Conservation (phyloP, 2,888 invertebrate species). For the Junonia oenone region DNA sequence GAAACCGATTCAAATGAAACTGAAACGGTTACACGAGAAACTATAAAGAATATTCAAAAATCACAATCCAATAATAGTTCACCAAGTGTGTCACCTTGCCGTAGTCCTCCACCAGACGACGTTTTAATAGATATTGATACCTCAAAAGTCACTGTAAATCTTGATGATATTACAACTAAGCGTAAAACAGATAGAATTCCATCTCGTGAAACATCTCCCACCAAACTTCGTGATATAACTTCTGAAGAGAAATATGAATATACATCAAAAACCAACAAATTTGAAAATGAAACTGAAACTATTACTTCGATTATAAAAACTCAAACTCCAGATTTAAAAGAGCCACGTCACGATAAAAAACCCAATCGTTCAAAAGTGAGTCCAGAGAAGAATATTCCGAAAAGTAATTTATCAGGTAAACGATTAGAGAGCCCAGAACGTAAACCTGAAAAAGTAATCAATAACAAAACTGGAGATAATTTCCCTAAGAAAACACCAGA, state of each 20-base stretch:
- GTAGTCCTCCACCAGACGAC: slow-evolving; percentile 47
- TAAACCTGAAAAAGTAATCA: background rate
- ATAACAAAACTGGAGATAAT: background rate
- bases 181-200: slow-evolving; percentile 14
- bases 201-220: slow-evolving; percentile 21
- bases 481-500: background rate
- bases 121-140: slow-evolving; percentile 33
- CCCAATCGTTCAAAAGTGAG: slow-evolving; percentile 25
- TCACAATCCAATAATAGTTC: slow-evolving; percentile 41
- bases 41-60: slow-evolving; percentile 37
- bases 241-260: background rate
- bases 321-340: background rate
- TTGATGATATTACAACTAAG: slow-evolving; percentile 5
- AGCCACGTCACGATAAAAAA: background rate
- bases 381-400: slow-evolving; percentile 19
- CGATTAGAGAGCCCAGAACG: background rate
- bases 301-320: slow-evolving; percentile 29
- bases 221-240: slow-evolving; percentile 19
- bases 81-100: slow-evolving; percentile 52
- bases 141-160: slow-evolving; percentile 31
- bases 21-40: slow-evolving; percentile 32
- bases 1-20: slow-evolving; percentile 52
- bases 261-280: background rate
- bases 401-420: background rate
- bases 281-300: slow-evolving; percentile 33